Base-by-base conservation (phyloP, 2,888 invertebrate species). In the Tenthredo amoena region DNA sequence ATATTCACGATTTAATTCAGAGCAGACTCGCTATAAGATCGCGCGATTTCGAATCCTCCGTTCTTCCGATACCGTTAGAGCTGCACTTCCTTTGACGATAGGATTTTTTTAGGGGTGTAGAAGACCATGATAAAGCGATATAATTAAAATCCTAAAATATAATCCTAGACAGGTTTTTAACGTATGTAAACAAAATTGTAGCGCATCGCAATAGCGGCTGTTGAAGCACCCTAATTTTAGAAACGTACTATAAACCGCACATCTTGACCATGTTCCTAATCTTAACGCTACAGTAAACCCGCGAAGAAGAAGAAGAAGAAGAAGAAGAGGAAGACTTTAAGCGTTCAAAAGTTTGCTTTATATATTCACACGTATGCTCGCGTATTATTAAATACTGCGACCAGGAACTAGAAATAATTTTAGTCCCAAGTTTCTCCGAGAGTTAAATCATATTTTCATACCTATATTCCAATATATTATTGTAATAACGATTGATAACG, bases 191-290 rank as follows among this genome's bases (percentile, higher is more conserved):
- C 81, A 81, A 81, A 81, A 81, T 81, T 81, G 62, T 81, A 81
- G 81, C 81, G 81, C 81, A 81, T 81, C 62, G 62, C 55, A 55
- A 55, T 62, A 68, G 34, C 81, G 62, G 81, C 62, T 37, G 81
- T 81, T 81, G 81, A 62, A 81, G 81, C 81, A 81, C 81, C 62
- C 62, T 81, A 81, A 81, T 81, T 81, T 81, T 81, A 81, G 81
- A 81, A 81, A 58, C 81, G 21, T 81, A 77, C 47, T 77, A 81
- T 81, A 81, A 81, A 81, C 81, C 81, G 34, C 77, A 62, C 81
- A 40, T 81, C 81, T 62, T 81, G 81, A 81, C 81, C 81, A 81
- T 81, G 81, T 81, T 81, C 55, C 81, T 81, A 81, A 81, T 62
- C 81, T 62, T 18, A 62, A 58, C 62, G 81, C 40, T 81, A 26